These are phyloP conservation scores for Globodera rostochiensis DNA, from an alignment of 1,140 invertebrate genomes.

Conservation along the genomic window DNA sequence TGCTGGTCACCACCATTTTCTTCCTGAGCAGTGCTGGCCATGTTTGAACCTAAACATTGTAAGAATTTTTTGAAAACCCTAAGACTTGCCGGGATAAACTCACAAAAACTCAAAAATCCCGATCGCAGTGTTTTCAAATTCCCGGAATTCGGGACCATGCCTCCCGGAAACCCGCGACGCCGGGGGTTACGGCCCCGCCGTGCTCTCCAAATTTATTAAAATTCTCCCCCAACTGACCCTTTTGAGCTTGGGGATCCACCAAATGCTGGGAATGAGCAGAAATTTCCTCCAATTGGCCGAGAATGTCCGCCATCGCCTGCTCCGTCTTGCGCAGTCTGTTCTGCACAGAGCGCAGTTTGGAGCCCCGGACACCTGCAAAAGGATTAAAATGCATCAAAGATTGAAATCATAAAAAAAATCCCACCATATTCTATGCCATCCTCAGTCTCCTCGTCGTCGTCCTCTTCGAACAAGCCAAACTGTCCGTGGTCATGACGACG, in stretches of 20 bases:
- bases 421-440: neutral
- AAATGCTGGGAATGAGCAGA: conserved; percentile 25
- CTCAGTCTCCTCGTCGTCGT: neutral
- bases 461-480: neutral
- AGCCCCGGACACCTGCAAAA: conserved; percentile 16
- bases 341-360: conserved; percentile 45
- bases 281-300: conserved; percentile 46
- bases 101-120: neutral
- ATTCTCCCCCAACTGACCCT: conserved; percentile 1
- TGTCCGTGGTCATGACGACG: neutral
- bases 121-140: neutral
- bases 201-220: neutral
- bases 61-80: too few relatives aligned
- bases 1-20: neutral
- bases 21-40: neutral
- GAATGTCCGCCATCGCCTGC: conserved; percentile 42
- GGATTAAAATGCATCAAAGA: neutral
- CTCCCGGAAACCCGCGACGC: too few relatives aligned
- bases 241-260: neutral
- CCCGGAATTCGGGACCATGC: neutral
- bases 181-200: too few relatives aligned
- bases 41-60: neutral
- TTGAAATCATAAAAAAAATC: neutral
- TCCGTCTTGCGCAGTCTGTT: conserved; percentile 42
- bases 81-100: too few relatives aligned